These are phyloP conservation scores for Acrobasis consociella DNA, from an alignment of 2,888 invertebrate species.

Conservation along the genomic window DNA sequence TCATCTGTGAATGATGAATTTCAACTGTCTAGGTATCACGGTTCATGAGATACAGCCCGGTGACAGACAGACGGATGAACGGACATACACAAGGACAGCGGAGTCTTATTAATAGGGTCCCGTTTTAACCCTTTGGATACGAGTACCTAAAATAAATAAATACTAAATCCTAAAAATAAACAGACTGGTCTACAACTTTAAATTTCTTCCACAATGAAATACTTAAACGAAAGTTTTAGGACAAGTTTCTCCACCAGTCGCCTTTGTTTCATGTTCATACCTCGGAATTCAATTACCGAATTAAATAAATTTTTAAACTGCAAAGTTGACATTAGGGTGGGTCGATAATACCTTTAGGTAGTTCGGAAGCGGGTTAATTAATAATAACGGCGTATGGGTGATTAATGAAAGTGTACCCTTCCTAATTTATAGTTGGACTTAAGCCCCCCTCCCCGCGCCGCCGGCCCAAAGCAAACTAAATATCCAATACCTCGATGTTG, in stretches of 20 bases:
- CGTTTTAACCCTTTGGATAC: too few species aligned
- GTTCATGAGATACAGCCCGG: too few species aligned
- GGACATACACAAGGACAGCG: too few species aligned
- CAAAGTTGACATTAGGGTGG: constrained; percentile 67
- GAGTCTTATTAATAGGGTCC: too few species aligned
- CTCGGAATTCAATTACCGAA: constrained; percentile 17
- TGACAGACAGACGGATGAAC: too few species aligned
- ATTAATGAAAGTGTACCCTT: constrained; percentile 83
- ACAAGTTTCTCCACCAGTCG: neutral
- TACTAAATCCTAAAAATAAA: too few species aligned
- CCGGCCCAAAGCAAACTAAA: constrained; percentile 82
- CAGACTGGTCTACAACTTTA: too few species aligned
- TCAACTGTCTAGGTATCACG: too few species aligned
- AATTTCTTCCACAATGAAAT: neutral
- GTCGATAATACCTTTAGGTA: constrained; percentile 77
- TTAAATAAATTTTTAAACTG: constrained; percentile 31
- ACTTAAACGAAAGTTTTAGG: neutral
- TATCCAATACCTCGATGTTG: constrained; percentile 81
- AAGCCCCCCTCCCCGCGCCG: constrained; percentile 69
- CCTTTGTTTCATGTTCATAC: constrained; percentile 2
- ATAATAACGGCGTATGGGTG: constrained; percentile 83
- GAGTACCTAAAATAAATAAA: too few species aligned
- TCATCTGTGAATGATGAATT: too few species aligned
- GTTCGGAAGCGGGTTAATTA: constrained; percentile 81
- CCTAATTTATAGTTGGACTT: constrained; percentile 84